A percentile compares a stretch with the other conserved stretches of the same genome.
These are phyloP conservation scores for Drosophila ogumai DNA, from an alignment of 1,140 invertebrate species.

Conservation along the genomic window DNA sequence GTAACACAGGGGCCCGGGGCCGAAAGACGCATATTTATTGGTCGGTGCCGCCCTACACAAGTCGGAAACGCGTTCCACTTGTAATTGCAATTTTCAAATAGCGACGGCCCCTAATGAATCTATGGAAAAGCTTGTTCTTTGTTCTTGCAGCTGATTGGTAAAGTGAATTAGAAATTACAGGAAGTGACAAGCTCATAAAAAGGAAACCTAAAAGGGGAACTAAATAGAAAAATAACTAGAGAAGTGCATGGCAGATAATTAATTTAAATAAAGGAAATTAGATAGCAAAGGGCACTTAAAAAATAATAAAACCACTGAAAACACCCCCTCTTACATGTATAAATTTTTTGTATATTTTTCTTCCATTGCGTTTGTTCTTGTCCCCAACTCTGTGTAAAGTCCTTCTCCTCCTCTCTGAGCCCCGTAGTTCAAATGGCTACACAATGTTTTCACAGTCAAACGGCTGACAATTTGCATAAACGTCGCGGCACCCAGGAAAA, in stretches of 20 bases:
- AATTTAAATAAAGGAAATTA: not conserved
- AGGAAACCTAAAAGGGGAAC: not conserved
- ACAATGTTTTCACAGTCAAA: slow-evolving; percentile 69
- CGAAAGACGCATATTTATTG: slow-evolving; percentile 43
- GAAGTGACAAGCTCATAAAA: slow-evolving; percentile 1
- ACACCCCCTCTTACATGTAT: not conserved
- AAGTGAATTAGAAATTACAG: slow-evolving; percentile 14
- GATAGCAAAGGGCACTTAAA: not conserved
- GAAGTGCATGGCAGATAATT: not conserved
- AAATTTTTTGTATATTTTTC: not conserved
- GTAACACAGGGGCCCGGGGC: not conserved
- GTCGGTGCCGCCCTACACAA: slow-evolving; percentile 42
- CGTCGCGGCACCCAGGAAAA: slow-evolving; percentile 43
- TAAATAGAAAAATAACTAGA: not conserved
- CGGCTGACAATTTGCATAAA: slow-evolving; percentile 74
- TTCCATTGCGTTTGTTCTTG: not conserved
- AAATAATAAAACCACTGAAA: not conserved
- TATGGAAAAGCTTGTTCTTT: slow-evolving; percentile 1
- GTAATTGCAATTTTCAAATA: slow-evolving; percentile 47
- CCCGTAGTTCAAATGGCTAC: slow-evolving; percentile 63
- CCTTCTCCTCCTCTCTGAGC: slow-evolving; percentile 2
- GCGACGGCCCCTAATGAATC: slow-evolving; percentile 19
- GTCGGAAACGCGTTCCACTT: slow-evolving; percentile 68
- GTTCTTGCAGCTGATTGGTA: not conserved
- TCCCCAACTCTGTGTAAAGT: not conserved